Conservation (phyloP, 2,113 vertebrate genomes). For the Larimichthys polyactis region DNA sequence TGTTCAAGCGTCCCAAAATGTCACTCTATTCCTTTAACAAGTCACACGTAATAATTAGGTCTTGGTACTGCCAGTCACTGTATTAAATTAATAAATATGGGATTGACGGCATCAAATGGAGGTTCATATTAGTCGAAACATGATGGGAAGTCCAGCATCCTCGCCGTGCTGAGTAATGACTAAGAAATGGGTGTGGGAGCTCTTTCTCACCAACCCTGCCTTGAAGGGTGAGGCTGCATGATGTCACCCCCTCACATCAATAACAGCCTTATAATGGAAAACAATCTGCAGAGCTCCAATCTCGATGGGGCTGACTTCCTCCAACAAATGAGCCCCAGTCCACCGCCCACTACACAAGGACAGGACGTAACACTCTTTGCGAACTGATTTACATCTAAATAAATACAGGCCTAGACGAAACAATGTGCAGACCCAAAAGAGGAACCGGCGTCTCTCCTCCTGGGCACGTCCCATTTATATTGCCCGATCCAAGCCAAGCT, state of each 20-base stretch:
- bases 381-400: conserved; percentile 94
- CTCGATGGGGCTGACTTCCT: conserved; percentile 87
- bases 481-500: conserved; percentile 83
- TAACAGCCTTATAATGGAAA: conserved; percentile 79
- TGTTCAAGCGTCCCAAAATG: not conserved
- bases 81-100: no score
- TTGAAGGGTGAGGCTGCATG: conserved; percentile 71
- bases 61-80: no score
- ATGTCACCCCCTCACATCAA: conserved; percentile 80
- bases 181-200: conserved; percentile 54
- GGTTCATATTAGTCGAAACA: conserved; percentile 18
- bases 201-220: conserved; percentile 71
- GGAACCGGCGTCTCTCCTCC: conserved; percentile 85
- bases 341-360: conserved; percentile 86
- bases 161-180: conserved; percentile 65
- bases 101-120: no score
- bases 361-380: conserved; percentile 93
- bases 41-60: not conserved
- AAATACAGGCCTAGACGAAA: conserved; percentile 90
- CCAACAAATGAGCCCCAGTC: conserved; percentile 69
- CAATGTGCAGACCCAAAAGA: conserved; percentile 89
- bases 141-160: conserved; percentile 26
- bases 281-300: conserved; percentile 85
- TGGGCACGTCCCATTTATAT: conserved; percentile 82
- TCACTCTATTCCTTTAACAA: not conserved